Conservation (phyloP, 2,113 vertebrate genomes). For the Peromyscus polionotus region DNA sequence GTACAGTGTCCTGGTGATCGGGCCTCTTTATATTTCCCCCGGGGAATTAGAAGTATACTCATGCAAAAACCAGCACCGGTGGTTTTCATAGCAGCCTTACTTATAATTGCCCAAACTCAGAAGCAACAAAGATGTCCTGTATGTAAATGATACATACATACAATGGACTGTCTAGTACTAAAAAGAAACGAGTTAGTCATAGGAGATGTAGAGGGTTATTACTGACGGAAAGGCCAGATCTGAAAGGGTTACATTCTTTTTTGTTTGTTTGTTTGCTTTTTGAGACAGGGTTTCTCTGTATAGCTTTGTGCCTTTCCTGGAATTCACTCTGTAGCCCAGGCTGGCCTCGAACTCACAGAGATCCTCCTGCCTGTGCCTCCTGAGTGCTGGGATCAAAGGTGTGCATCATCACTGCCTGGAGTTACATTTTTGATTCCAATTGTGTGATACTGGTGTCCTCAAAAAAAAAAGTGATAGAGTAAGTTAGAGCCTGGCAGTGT, state of each 20-base stretch:
- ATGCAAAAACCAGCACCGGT: background rate
- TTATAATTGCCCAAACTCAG: constrained; percentile 6
- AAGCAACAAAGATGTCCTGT: background rate
- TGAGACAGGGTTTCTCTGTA: no score
- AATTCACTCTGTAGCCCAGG: no score
- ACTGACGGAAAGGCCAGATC: background rate
- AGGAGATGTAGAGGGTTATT: background rate
- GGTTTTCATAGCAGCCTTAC: background rate
- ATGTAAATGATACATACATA: background rate
- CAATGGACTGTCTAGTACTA: background rate
- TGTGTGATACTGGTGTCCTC: background rate
- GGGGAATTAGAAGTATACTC: background rate
- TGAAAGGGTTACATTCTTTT: background rate
- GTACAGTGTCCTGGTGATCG: no score
- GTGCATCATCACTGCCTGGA: no score
- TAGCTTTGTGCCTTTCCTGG: no score
- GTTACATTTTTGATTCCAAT: no score
- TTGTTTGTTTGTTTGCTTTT: no score
- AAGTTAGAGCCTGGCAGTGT: background rate
- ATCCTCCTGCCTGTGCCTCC: no score
- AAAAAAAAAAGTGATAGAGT: background rate
- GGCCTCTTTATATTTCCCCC: background rate
- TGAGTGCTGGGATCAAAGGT: no score
- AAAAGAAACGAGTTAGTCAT: background rate
- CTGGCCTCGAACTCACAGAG: no score